Percentiles rank a stretch among this genome's conserved stretches.
Conservation (phyloP, 1,140 invertebrate species). For the Drosophila suzukii region DNA sequence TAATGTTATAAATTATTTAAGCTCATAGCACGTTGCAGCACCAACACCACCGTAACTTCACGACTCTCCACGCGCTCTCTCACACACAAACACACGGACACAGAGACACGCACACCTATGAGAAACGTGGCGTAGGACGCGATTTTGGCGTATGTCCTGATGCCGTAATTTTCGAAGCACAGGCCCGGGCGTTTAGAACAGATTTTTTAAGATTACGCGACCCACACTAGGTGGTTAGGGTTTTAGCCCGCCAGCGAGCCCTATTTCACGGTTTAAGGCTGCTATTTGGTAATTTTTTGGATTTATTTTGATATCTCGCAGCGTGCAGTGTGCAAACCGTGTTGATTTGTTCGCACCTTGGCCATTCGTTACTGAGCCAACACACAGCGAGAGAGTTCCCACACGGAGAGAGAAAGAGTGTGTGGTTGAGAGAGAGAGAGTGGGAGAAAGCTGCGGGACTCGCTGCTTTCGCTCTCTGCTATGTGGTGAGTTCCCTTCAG, state of each 20-base stretch:
- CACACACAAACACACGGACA: slow-evolving; percentile 20
- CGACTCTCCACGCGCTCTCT: slow-evolving; percentile 64
- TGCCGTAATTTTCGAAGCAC: slow-evolving; percentile 73
- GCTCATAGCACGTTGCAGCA: slow-evolving; percentile 59
- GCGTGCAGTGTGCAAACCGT: slow-evolving; percentile 77
- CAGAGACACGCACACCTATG: slow-evolving; percentile 50
- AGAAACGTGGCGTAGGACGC: slow-evolving; percentile 71
- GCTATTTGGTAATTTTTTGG: slow-evolving; percentile 63
- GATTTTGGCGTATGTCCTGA: slow-evolving; percentile 75
- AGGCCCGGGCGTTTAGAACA: slow-evolving; percentile 11
- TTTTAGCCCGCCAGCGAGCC: slow-evolving; percentile 3
- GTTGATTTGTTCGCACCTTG: slow-evolving; percentile 82
- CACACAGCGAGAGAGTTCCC: slow-evolving; percentile 39
- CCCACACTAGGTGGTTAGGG: not conserved
- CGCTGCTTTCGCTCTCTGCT: slow-evolving; percentile 53
- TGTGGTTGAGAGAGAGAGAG: slow-evolving; percentile 13
- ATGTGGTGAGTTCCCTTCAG: slow-evolving; percentile 51
- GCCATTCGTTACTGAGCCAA: slow-evolving; percentile 77
- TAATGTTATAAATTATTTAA: slow-evolving; percentile 72
- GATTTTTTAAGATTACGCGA: slow-evolving; percentile 4
- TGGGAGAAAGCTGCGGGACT: slow-evolving; percentile 34
- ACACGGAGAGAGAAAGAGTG: slow-evolving; percentile 6
- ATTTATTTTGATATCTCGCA: slow-evolving; percentile 74
- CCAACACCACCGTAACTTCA: slow-evolving; percentile 36
- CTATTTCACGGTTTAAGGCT: slow-evolving; percentile 33